A percentile compares a stretch with the other conserved stretches of the same genome.
These are phyloP conservation scores for pig (Sus scrofa) DNA, from an alignment of 2,113 vertebrate species.

Conservation along the genomic window DNA sequence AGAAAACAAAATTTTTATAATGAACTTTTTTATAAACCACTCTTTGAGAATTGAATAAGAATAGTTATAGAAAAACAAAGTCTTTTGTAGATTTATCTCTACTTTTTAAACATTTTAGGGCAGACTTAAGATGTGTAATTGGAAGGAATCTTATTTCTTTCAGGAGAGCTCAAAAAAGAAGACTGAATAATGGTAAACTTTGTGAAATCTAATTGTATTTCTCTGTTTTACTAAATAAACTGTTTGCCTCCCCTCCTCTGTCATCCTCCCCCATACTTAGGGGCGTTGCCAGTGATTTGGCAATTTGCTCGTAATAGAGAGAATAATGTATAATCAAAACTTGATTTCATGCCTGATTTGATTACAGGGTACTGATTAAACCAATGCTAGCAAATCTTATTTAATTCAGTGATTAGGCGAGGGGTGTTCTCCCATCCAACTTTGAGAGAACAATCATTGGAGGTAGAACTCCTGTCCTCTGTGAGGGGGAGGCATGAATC, in stretches of 20 bases:
- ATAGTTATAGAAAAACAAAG: neutral
- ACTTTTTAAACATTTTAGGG: neutral
- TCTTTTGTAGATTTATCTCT: too few relatives aligned
- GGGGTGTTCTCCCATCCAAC: constrained; percentile 29
- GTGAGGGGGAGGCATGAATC: neutral
- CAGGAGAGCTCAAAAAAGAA: neutral
- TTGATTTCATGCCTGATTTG: constrained; percentile 80
- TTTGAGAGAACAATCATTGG: constrained; percentile 53
- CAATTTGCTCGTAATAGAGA: constrained; percentile 76
- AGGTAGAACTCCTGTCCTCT: constrained; percentile 45
- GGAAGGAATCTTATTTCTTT: neutral
- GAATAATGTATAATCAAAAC: constrained; percentile 81
- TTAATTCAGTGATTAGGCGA: constrained; percentile 71
- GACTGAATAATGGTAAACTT: neutral
- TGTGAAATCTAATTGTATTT: constrained; percentile 57
- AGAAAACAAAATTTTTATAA: neutral
- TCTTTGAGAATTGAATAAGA: neutral
- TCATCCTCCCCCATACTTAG: constrained; percentile 59
- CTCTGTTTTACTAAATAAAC: constrained; percentile 64
- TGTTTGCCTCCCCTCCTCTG: neutral
- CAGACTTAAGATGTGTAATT: neutral
- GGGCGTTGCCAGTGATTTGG: constrained; percentile 70
- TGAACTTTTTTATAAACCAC: neutral
- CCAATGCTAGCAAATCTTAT: constrained; percentile 60
- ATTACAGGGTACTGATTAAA: constrained; percentile 82